Evolutionary conservation across 1,140 invertebrate species (phyloP), one percentile per base, ranked within the genome.

Genomic region (Pantala flavescens): DNA sequence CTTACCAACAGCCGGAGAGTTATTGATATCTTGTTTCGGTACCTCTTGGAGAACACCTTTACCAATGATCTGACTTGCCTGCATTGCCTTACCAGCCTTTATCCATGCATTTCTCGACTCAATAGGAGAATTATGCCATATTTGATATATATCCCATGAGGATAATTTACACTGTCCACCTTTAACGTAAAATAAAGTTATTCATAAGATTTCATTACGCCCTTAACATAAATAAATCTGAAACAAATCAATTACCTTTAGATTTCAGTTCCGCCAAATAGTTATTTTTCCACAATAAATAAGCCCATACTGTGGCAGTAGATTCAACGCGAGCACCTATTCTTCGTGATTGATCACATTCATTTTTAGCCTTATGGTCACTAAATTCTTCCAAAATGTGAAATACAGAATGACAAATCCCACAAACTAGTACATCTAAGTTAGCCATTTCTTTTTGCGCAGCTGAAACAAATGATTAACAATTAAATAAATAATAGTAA

Each of bases 231-330:
- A 14, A 14, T 16, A 63, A 63, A 7, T 63, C 16, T 7, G 3
- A 63, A 63, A 21, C 5, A 7, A 16, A 23, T 7, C 11, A 12
- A 24, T 19, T 28, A 72, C 71, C 71, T 72, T 72, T 72, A 11
- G 71, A 21, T 28, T 72, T 72, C 23, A n/a, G 21, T n/a, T 72
- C 71, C 5, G 9, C 23, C 71, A 72, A 72, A 28, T 36, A 36
- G 16, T 72, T 72, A 79, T 88, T 88, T 80, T 93, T 93, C 91
- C 91, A 93, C 24, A 94, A 78, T 14, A 92, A 84, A 81, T 93
- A 94, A 71, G 90, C 91, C 91, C 92, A 93, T 1, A 93, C 89
- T 83, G 92, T 90, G 16, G 91, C 89, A 82, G 92, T 92, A 74
- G 87, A 87, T 82, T 93, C 91, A 88, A 89, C 76, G 1, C 82